A percentile compares a stretch with the other conserved stretches of the same genome.
Conservation (phyloP, 2,888 invertebrate genomes). For the Ormyrus pomaceus region DNA sequence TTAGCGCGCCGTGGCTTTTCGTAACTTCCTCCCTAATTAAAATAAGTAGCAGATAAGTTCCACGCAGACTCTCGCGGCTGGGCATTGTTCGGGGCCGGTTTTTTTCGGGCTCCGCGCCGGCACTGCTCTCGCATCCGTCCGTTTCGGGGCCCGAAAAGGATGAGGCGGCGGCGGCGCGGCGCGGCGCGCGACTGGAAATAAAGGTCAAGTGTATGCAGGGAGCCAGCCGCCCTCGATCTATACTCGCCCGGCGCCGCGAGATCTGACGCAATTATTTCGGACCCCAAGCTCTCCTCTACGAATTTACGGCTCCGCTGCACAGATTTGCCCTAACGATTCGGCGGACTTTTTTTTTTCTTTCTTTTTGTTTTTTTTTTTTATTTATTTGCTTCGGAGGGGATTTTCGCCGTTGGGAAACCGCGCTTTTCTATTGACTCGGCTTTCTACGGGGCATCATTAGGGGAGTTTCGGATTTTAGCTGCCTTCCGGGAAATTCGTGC, state of each 20-base stretch:
- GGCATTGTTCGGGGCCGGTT: constrained; percentile 67
- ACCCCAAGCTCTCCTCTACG: constrained; percentile 41
- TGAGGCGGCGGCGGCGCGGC: background rate
- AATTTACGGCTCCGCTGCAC: constrained; percentile 58
- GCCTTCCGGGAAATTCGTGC: no score
- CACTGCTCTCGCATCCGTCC: background rate
- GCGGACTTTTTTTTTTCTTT: constrained; percentile 8
- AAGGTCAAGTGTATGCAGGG: constrained; percentile 71
- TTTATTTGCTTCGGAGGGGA: background rate
- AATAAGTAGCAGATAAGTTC: constrained; percentile 69
- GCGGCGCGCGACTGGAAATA: constrained; percentile 62
- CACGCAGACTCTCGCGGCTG: constrained; percentile 59
- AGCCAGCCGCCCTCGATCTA: constrained; percentile 37
- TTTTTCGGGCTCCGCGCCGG: constrained; percentile 34
- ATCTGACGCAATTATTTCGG: constrained; percentile 48
- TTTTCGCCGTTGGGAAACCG: constrained; percentile 38
- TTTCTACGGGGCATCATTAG: no score
- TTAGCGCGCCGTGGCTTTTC: constrained; percentile 60
- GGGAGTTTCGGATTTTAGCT: no score
- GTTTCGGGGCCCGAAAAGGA: background rate
- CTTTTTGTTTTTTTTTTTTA: no score
- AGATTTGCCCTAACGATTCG: constrained; percentile 38
- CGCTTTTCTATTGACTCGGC: background rate
- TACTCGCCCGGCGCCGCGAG: background rate
- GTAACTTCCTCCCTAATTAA: constrained; percentile 73